Conservation (phyloP, 2,797 vertebrate species). For the Peromyscus nudipes region DNA sequence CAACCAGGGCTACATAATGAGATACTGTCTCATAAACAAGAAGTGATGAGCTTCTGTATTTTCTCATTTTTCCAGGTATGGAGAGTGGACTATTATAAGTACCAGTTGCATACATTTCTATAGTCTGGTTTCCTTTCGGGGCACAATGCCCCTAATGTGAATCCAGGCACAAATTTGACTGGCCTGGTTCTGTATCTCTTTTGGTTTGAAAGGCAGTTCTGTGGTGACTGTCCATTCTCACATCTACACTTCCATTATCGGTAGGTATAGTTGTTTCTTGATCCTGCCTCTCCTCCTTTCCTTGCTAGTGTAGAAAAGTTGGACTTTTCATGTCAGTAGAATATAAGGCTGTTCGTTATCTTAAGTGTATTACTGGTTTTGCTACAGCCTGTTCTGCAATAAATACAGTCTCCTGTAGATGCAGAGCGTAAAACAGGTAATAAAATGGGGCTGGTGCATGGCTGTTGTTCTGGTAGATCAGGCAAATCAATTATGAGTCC, state of each 20-base stretch:
- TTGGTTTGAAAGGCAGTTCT: not conserved
- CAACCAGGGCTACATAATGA: not conserved
- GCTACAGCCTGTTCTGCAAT: conserved; percentile 70
- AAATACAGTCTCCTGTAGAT: conserved; percentile 79
- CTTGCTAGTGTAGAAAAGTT: not conserved
- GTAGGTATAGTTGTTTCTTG: not conserved
- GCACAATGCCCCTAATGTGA: not conserved
- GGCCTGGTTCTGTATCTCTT: not conserved
- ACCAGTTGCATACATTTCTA: not conserved
- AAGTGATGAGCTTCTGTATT: not conserved
- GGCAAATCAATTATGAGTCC: conserved; percentile 73
- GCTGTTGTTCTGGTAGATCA: conserved; percentile 77
- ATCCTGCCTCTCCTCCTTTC: not conserved
- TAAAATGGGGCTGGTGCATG: conserved; percentile 63
- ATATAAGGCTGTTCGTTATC: conserved; percentile 66
- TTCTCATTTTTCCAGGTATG: conserved; percentile 52
- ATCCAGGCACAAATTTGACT: conserved; percentile 1
- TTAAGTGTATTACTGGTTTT: conserved; percentile 74
- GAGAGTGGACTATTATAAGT: not conserved
- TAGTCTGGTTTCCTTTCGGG: not conserved
- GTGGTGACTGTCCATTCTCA: not conserved
- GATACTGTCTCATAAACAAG: not conserved
- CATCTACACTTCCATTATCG: not conserved
- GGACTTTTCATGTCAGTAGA: not conserved
- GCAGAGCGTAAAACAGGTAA: conserved; percentile 73